These are phyloP conservation scores for Drosophila limbata DNA, from an alignment of 2,888 invertebrate genomes.

Conservation along the genomic window DNA sequence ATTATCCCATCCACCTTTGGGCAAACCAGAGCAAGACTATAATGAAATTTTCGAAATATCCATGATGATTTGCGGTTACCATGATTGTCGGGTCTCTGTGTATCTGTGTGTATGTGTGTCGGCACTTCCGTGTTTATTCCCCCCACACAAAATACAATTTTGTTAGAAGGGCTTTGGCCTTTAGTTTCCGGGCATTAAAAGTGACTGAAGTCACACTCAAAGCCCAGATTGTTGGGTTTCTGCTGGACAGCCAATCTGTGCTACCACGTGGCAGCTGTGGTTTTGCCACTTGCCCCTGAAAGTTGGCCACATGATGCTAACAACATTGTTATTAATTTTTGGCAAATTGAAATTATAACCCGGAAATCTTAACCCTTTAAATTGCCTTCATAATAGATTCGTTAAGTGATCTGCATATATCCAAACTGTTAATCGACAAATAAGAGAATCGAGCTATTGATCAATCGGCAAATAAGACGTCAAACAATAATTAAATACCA, in stretches of 20 bases:
- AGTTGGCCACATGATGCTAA: conserved; percentile 29
- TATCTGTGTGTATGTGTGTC: conserved; percentile 13
- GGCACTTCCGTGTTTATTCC: conserved; percentile 63
- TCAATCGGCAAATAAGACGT: too few relatives aligned
- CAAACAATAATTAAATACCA: too few relatives aligned
- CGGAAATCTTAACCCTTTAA: background rate
- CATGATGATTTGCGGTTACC: conserved; percentile 76
- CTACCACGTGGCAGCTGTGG: conserved; percentile 54
- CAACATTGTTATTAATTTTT: conserved; percentile 54
- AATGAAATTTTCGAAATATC: conserved; percentile 81
- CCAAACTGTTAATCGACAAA: too few relatives aligned
- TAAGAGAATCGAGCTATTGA: too few relatives aligned
- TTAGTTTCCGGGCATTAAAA: conserved; percentile 63
- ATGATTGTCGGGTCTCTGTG: conserved; percentile 49
- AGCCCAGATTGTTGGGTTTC: conserved; percentile 46
- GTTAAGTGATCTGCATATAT: too few relatives aligned
- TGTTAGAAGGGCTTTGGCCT: conserved; percentile 44
- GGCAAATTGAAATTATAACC: conserved; percentile 50
- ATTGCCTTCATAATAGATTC: background rate
- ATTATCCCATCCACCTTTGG: conserved; percentile 52
- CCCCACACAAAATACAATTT: conserved; percentile 29
- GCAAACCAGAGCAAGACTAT: conserved; percentile 46
- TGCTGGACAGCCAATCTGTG: conserved; percentile 38
- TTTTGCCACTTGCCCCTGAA: conserved; percentile 17
- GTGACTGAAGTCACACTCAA: conserved; percentile 69